phyloP scores from a whole-genome alignment of 2,113 vertebrate species.

The Ammodytes dubius region DNA sequence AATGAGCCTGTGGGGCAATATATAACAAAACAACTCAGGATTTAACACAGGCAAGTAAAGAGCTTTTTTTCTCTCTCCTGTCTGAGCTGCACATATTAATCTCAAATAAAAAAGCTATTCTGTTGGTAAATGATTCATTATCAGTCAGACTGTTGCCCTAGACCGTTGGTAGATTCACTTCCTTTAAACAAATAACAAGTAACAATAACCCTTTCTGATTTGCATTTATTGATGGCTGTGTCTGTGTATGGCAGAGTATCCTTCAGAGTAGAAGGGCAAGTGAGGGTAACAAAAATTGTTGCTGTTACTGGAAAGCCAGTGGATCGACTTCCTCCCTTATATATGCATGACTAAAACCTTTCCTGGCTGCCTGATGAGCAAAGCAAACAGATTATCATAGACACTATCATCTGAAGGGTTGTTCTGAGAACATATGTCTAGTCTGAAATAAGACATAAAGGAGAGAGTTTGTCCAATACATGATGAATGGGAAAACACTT shows the following conservation, averaged over 20 bases:
- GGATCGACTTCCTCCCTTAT: not conserved
- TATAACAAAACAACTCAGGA: not conserved
- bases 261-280: conserved; percentile 4
- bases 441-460: not conserved
- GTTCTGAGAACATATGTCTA: not conserved
- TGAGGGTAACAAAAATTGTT: conserved; percentile 22
- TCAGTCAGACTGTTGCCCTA: conserved; percentile 4
- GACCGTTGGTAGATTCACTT: not conserved
- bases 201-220: not conserved
- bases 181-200: not conserved
- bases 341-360: conserved; percentile 7
- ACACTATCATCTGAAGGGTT: not conserved
- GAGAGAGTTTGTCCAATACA: not conserved
- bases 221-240: not conserved
- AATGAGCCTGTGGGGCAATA: conserved; percentile 9
- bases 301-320: conserved; percentile 23
- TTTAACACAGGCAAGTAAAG: conserved; percentile 1
- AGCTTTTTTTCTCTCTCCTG: not conserved
- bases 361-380: not conserved
- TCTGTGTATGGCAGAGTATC: not conserved
- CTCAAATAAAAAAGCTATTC: conserved; percentile 21
- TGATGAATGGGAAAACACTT: not conserved
- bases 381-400: conserved; percentile 2
- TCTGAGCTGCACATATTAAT: conserved; percentile 10
- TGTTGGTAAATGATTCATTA: conserved; percentile 18